Base-by-base conservation (phyloP, 2,113 vertebrate species). In the Cephalopholis sonnerati region DNA sequence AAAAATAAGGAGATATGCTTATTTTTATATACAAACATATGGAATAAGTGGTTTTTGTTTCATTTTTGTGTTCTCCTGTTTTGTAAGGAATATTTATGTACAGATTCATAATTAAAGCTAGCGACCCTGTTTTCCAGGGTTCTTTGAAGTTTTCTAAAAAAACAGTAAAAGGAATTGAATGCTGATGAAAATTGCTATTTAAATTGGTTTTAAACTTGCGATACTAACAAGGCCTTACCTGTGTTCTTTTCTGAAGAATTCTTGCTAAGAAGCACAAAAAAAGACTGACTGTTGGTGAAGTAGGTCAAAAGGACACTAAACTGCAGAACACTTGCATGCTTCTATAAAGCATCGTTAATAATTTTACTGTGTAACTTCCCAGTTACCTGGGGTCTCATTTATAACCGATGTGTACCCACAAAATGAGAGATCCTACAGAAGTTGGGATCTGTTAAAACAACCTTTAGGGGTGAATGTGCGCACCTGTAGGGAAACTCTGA, bases 31-130 rank as follows among this genome's bases (percentile, higher is more conserved):
- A 82, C 89, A 85, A 92, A 92, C 82, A 81, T 89, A 84, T 91
- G 81, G 77, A 87, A 87, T 29, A 74, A 76, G 86, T 93, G 91
- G 78, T 85, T 79, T 79, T 85, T 81, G 74, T 90, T 85, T 86
- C 32, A 66, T 93, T 91, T 89, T 88, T 91, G 91, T 91, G 86
- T 90, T 92, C 73, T 91, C 81, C 88, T 86, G 92, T 95, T 95
- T 95, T 95, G 91, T 95, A 95, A 93, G 90, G 90, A 93, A 93
- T 95, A 94, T 96, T 94, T 94, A 94, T 95, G 94, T 96, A 96
- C 87, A 93, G 91, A 94, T 93, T 93, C 82, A 90, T 91, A 92
- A 92, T 91, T 90, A 87, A 92, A 93, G 79, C 77, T 90, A 91
- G 84, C 36, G 13, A 81, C 94, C 90, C 93, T 94, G 91, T 93